Evolutionary conservation across 2,113 vertebrate species (phyloP).

Genomic region (Poicephalus meyeri): DNA sequence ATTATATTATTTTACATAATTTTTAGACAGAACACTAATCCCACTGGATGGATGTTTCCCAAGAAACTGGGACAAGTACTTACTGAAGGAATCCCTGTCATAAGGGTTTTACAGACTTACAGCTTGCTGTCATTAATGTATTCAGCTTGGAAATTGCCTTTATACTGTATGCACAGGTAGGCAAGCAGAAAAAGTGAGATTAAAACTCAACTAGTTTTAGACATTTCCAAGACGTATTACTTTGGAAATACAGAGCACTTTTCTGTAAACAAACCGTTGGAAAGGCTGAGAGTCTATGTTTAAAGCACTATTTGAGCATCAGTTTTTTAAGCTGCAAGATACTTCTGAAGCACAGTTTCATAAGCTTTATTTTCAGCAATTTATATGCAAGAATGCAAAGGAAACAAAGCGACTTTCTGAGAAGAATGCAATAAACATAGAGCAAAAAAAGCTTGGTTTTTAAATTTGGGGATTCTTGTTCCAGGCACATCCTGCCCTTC

Average conservation of each 20-base stretch:
- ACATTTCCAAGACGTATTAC: not conserved
- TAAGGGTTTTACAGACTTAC: not conserved
- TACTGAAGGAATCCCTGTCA: not conserved
- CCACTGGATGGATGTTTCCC: not conserved
- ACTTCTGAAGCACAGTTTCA: not conserved
- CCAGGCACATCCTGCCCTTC: not conserved
- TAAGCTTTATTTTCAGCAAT: not conserved
- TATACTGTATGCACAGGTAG: not conserved
- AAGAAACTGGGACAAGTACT: not conserved
- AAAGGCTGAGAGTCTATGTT: not conserved
- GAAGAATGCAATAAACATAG: not conserved
- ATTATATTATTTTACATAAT: not conserved
- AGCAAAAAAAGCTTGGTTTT: not conserved
- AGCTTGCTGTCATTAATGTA: not conserved
- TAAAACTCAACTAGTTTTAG: not conserved
- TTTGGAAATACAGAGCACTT: not conserved
- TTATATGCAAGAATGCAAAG: not conserved
- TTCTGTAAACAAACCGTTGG: not conserved
- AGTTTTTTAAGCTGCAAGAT: not conserved
- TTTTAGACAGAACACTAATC: not conserved
- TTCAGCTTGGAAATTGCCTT: not conserved
- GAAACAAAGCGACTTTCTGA: not conserved
- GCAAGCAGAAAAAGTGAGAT: not conserved
- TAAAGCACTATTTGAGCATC: not conserved
- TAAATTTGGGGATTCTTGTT: not conserved